Evolutionary conservation across 2,888 invertebrate species (phyloP), one percentile per base, ranked within the genome.

Genomic region (Ashinkailepas kermadecensis): DNA sequence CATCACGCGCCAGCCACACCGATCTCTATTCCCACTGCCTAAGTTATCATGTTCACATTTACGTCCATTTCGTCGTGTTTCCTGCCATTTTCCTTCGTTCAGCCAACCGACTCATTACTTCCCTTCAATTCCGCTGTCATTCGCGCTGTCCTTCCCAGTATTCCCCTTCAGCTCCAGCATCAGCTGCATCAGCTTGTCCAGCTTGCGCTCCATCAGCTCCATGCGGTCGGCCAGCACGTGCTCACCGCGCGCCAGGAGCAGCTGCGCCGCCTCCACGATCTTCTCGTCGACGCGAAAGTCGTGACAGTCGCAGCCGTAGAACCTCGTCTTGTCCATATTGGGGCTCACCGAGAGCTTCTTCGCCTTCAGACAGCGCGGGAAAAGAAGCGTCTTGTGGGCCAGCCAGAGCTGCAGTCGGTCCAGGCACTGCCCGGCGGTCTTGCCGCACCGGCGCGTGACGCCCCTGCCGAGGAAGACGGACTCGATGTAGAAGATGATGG

Each of bases 401-500:
- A 79, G 79, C 79, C 79, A 79, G 23, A 12, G 58, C 4, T 23
- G 21, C 58, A 25, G 23, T 6, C 23, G 21, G 15, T 25, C 13
- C 23, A 23, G 58, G 23, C 59, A 15, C 23, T 57, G 10, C n/a
- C n/a, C 58, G 79, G 13, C 15, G 3, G 23, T 25, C 58, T 57
- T 25, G 15, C 79, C 58, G 82, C 23, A 82, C 23, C 18, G 81
- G 74, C n/a, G 62, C 62, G 64, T 54, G 39, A 81, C 87, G 56
- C 90, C 88, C 84, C 90, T 90, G 2, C 92, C 92, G 15, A 92
- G 89, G 1, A 93, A 88, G 81, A 93, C 91, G 82, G 90, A 91
- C 87, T 95, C 95, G 82, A 93, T 91, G 84, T 94, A 93, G 18
- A 91, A 90, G 83, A 95, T 90, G 62, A 94, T 88, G 86, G 91